Conservation (phyloP, 2,797 vertebrate species). For the Micromesistius poutassou region DNA sequence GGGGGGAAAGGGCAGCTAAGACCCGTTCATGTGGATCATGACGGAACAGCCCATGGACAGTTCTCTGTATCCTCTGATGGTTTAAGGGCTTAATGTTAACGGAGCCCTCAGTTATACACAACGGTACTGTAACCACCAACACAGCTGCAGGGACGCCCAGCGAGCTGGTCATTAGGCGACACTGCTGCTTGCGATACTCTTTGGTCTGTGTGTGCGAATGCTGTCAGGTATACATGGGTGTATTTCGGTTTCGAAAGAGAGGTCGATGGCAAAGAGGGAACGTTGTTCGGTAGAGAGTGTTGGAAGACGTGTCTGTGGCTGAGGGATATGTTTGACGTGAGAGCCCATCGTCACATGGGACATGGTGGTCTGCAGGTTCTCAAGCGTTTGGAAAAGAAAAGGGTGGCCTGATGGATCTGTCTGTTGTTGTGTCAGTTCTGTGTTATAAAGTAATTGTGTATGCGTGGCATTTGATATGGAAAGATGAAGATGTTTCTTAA, state of each 20-base stretch:
- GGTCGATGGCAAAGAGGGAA: neutral
- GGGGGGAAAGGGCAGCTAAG: conserved; percentile 42
- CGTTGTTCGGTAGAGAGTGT: neutral
- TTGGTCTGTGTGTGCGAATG: no score
- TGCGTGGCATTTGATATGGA: conserved; percentile 8
- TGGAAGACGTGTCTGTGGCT: neutral
- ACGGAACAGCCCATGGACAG: conserved; percentile 26
- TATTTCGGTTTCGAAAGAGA: no score
- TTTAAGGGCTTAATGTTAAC: neutral
- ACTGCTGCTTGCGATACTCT: no score
- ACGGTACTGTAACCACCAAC: neutral
- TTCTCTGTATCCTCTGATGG: conserved; percentile 17
- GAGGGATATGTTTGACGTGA: neutral
- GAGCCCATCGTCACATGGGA: neutral
- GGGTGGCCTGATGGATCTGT: conserved; percentile 18
- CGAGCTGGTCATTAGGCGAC: no score
- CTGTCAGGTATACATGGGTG: no score
- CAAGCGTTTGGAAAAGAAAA: neutral
- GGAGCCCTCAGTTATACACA: neutral
- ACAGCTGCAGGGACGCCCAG: neutral
- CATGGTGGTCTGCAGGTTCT: neutral
- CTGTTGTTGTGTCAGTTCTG: conserved; percentile 13
- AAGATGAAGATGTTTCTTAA: neutral
- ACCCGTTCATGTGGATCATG: conserved; percentile 45
- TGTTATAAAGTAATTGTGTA: conserved; percentile 29